Base-by-base conservation (phyloP, 2,888 invertebrate genomes). In the Ennomos fuscantarius region DNA sequence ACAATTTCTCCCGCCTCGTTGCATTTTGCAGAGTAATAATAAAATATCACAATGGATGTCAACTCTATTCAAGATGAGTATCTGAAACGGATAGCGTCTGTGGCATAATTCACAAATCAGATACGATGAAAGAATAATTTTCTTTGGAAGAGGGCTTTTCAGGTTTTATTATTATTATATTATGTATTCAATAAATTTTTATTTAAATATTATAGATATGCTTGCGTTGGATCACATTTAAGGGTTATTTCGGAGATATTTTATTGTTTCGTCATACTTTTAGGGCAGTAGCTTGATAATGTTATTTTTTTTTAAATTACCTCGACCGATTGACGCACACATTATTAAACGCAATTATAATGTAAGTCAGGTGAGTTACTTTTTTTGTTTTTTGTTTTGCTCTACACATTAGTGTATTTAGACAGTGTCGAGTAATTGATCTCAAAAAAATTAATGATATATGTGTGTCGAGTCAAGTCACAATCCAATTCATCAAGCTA, bases 31-130 rank as follows among this genome's bases (percentile, higher is more conserved):
- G 79, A 82, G 82, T 87, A 86, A 87, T 90, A 89, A 89, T 89
- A 89, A 89, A 91, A 89, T 81, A 89, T 86, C 77, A 91, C 89
- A 91, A 90, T 90, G 88, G 89, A 83, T 88, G 86, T 89, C 89
- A 87, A 86, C 83, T 86, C 89, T 86, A 84, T 89, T 91, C 88
- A 88, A 79, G 84, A 87, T 86, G 88, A 89, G 84, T 89, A 84
- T 81, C 81, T 79, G 79, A 84, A 84, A 85, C 82, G 82, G 79
- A 84, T 82, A 86, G 83, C 84, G 86, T 87, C 87, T 86, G 79
- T 81, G 70, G 78, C 86, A 87, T 83, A 83, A 85, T 85, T 84
- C 81, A 78, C 75, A 82, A 87, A 87, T 88, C 86, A 83, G 79
- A 83, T 73, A 78, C 76, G 78, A 81, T 77, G 78, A 82, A 79